Conservation (phyloP, 2,113 vertebrate genomes). For the Vireo altiloquus region DNA sequence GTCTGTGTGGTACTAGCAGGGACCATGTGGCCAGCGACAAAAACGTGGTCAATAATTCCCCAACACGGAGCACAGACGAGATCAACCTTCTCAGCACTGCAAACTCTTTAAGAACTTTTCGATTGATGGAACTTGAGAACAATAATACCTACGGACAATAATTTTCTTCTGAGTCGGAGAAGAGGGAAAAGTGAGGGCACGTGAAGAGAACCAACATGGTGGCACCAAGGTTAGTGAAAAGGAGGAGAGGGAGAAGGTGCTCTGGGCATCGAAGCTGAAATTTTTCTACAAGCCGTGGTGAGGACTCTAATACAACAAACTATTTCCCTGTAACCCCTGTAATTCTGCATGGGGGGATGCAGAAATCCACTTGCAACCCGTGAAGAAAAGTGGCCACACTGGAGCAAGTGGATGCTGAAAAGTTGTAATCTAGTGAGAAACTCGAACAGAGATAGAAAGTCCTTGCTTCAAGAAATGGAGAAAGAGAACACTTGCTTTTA, state of each 20-base stretch:
- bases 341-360: not conserved
- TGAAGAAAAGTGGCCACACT: not conserved
- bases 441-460: not conserved
- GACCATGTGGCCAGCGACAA: fast-evolving
- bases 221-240: not conserved
- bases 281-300: not conserved
- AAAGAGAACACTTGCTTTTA: not conserved
- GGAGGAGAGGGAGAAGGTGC: not conserved
- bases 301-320: not conserved
- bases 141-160: not conserved
- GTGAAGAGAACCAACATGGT: not conserved
- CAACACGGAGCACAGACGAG: not conserved
- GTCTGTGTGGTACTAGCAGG: too few species aligned
- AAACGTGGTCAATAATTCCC: not conserved
- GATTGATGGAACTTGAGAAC: not conserved
- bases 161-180: not conserved
- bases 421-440: not conserved
- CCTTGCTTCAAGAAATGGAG: not conserved
- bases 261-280: fast-evolving
- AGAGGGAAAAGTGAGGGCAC: not conserved
- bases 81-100: fast-evolving
- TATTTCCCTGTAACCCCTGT: not conserved
- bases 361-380: not conserved
- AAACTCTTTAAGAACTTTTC: not conserved
- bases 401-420: not conserved